Evolutionary conservation across 1,140 invertebrate species (phyloP), one percentile per base, ranked within the genome.

Genomic region (Brachionus angularis): DNA sequence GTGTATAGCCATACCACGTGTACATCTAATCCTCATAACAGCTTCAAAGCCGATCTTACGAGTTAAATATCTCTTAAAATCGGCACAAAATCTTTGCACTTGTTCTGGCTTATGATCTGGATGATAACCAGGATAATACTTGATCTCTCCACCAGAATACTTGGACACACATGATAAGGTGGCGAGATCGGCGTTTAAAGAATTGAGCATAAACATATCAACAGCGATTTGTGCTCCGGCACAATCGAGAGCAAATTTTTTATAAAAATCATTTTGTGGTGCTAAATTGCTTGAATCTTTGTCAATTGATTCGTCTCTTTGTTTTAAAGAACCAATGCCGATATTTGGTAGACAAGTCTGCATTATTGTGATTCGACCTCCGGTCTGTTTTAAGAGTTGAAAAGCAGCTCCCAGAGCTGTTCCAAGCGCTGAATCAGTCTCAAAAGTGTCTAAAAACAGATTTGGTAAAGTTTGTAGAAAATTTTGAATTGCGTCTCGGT

Each of bases 31-130:
- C 77, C 96, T 86, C 91, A 99, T 94, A 0, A 99, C 96, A 39
- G 96, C 91, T 82, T 99, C 96, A 79, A 98, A 97, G 34, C 96
- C 96, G 75, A 99, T 95, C 83, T 97, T 98, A 72, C 96, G 85
- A 0, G 89, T 91, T 1, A 99, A 83, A 83, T 99, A 99, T 49
- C 96, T 84, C 27, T 88, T 85, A 1, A 99, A 83, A 79, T 87
- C 88, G 71, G 86, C 84, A 36, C 89, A 86, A 71, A 96, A 89
- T 52, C 86, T 86, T 50, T 89, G 87, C 0, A 87, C 85, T 76
- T 89, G 85, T 71, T 87, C 83, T 8, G 84, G 81, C 74, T 89
- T 88, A 33, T 86, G 77, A 4, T 80, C 84, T 50, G 85, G 84
- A 77, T 91, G 89, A 81, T 91, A 96, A 70, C 91, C 83, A 46